phyloP scores from a whole-genome alignment of 1,140 invertebrate genomes.

The Bombyx mandarina region DNA sequence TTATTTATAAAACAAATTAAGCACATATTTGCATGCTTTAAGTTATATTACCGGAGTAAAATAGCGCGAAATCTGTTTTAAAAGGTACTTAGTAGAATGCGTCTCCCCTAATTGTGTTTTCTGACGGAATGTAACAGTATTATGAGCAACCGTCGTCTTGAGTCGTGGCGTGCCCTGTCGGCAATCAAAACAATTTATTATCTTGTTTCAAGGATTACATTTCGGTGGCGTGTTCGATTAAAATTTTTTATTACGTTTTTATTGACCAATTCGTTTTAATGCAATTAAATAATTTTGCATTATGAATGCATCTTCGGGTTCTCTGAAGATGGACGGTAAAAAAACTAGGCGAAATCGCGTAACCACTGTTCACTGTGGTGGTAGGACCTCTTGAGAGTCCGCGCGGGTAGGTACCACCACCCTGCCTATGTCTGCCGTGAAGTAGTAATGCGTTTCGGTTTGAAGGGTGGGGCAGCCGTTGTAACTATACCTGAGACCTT shows the following conservation, averaged over 20 bases:
- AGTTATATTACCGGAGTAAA: too few relatives aligned
- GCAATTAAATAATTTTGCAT: not conserved
- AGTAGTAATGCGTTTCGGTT: too few relatives aligned
- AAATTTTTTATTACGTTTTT: not conserved
- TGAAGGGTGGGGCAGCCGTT: too few relatives aligned
- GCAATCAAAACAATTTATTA: slow-evolving; percentile 32
- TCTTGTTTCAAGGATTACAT: slow-evolving; percentile 10
- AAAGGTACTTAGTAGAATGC: not conserved
- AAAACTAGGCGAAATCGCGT: too few relatives aligned
- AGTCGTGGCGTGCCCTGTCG: slow-evolving; percentile 7
- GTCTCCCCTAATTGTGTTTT: slow-evolving; percentile 22
- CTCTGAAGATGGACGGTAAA: too few relatives aligned
- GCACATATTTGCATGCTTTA: too few relatives aligned
- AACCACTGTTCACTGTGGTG: too few relatives aligned
- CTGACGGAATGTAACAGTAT: not conserved
- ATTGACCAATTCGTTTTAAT: not conserved
- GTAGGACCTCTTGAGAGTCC: too few relatives aligned
- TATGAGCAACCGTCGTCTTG: not conserved
- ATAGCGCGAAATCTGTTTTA: not conserved
- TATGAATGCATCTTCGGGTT: not conserved
- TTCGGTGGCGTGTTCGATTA: not conserved
- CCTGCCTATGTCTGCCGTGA: too few relatives aligned
- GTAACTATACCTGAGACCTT: too few relatives aligned
- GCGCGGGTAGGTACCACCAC: too few relatives aligned
- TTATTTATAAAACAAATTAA: too few relatives aligned